A percentile compares a stretch with the other conserved stretches of the same genome.
phyloP scores from a whole-genome alignment of 1,140 invertebrate species.

The Telenomus remus region DNA sequence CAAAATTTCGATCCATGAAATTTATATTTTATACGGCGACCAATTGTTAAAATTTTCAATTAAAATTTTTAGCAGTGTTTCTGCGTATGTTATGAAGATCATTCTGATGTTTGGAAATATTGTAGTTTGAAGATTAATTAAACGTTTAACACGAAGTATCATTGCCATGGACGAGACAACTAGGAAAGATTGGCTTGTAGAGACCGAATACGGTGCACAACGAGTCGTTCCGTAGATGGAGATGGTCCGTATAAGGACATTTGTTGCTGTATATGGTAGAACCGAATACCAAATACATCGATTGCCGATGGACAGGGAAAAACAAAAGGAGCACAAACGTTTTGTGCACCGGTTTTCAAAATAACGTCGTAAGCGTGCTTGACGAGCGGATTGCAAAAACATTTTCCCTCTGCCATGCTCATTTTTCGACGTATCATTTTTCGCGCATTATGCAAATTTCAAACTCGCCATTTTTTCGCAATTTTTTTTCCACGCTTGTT shows the following conservation, averaged over 20 bases:
- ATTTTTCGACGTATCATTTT: too few species aligned
- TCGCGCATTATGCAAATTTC: too few species aligned
- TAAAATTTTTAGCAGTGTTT: background rate
- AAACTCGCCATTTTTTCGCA: too few species aligned
- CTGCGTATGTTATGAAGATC: background rate
- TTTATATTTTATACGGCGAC: too few species aligned
- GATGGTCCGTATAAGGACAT: slow-evolving; percentile 66
- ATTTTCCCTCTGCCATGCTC: too few species aligned
- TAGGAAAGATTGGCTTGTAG: slow-evolving; percentile 65
- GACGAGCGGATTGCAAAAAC: slow-evolving; percentile 1
- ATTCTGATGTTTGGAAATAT: slow-evolving; percentile 3
- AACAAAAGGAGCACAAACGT: slow-evolving; percentile 64
- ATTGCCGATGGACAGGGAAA: slow-evolving; percentile 63
- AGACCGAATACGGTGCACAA: slow-evolving; percentile 58
- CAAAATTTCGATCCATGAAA: too few species aligned
- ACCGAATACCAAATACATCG: slow-evolving; percentile 70
- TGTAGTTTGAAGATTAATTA: slow-evolving; percentile 57
- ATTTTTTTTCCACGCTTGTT: too few species aligned
- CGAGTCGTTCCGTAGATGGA: slow-evolving; percentile 62
- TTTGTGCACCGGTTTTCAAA: slow-evolving; percentile 55
- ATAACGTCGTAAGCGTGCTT: slow-evolving; percentile 56
- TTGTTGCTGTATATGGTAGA: slow-evolving; percentile 68
- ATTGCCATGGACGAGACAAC: slow-evolving; percentile 57
- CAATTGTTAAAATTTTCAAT: too few species aligned
- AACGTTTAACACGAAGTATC: slow-evolving; percentile 44